Evolutionary conservation across 2,888 invertebrate genomes (phyloP), one percentile per base, ranked within the genome.

Genomic region (Sinotaia quadrata): DNA sequence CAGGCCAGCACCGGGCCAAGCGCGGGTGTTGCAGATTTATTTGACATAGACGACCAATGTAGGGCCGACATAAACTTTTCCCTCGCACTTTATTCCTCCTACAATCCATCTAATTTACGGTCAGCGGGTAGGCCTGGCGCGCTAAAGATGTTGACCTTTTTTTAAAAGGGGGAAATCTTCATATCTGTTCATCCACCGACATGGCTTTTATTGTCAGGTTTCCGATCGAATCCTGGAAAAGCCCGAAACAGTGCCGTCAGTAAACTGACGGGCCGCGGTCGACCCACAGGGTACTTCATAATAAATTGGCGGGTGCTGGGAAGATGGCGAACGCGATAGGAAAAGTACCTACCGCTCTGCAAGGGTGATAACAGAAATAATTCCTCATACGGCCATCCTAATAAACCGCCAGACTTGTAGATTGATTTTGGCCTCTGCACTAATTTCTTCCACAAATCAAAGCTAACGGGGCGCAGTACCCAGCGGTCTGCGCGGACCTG

Each of bases 141-240:
- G 63, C 54, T 63, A 63, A 63, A 63, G 63, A 63, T 63, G 63
- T 54, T 36, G 41, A 63, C 34, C 29, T 21, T 54, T 34, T 63
- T 54, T 33, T 33, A 21, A 33, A 15, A 36, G 63, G 58, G 15
- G 37, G 54, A 36, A 29, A 54, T 54, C 63, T 18, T 63, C 54
- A 41, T 52, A 54, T 63, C 41, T 54, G 63, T 41, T 58, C 54
- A 54, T 51, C 36, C 63, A 54, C 49, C 41, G n/a, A 37, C 54
- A 33, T 12, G 51, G 54, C 54, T 54, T 63, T 63, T 63, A 63
- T 63, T 54, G 63, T 63, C 63, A 24, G 24, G 12, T n/a, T 33
- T 62, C 37, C 60, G 29, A 47, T 47, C 47, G 41, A n/a, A 33
- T n/a, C 33, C 34, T 47, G 21, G 2, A 47, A n/a, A 47, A 33